Evolutionary conservation across 2,113 vertebrate genomes (phyloP).

Genomic region (Apodemus speciosus): DNA sequence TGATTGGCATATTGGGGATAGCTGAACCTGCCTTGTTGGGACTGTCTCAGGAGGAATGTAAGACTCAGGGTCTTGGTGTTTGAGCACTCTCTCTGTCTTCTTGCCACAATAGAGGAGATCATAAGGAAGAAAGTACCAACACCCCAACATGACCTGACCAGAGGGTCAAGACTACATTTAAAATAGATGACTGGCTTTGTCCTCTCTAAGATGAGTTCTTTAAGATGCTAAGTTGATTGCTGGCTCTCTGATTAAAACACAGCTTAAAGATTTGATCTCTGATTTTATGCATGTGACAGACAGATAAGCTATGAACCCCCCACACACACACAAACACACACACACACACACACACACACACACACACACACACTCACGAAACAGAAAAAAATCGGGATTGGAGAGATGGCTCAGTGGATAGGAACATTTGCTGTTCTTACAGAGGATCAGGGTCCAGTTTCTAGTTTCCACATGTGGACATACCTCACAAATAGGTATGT

Average conservation of each 20-base stretch:
- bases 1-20: background rate
- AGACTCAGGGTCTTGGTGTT: background rate
- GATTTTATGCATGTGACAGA: background rate
- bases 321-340: background rate
- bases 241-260: background rate
- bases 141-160: background rate
- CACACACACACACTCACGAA: background rate
- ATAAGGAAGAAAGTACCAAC: background rate
- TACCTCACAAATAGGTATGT: background rate
- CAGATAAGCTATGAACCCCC: background rate
- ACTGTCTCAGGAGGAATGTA: background rate
- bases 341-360: background rate
- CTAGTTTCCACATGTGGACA: background rate
- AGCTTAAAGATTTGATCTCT: background rate
- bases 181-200: background rate
- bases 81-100: background rate
- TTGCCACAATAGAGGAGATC: background rate
- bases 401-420: background rate
- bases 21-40: background rate
- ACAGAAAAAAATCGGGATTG: background rate
- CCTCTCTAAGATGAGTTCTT: background rate
- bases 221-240: background rate
- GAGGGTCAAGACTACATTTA: background rate
- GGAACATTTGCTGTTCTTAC: background rate
- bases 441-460: background rate